A percentile compares a stretch with the other conserved stretches of the same genome.
phyloP scores from a whole-genome alignment of 2,113 vertebrate genomes.

The Dasypus novemcinctus region DNA sequence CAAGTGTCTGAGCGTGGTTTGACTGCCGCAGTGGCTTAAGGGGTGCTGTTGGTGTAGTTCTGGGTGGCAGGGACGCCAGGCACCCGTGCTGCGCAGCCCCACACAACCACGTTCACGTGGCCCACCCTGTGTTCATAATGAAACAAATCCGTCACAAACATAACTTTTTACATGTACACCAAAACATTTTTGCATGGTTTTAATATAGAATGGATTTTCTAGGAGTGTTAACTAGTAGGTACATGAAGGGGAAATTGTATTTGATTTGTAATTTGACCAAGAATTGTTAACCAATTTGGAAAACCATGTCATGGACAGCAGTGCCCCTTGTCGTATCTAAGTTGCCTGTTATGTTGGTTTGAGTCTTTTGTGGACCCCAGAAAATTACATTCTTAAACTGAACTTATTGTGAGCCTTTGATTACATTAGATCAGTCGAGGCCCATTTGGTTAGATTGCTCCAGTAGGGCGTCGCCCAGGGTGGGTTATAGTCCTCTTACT shows the following conservation, averaged over 20 bases:
- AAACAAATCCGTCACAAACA: neutral
- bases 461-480: no score
- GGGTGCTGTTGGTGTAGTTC: neutral
- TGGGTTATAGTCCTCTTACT: no score
- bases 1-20: neutral
- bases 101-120: neutral
- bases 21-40: neutral
- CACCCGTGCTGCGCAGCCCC: neutral
- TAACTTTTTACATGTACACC: neutral
- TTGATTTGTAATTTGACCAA: neutral
- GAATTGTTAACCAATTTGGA: neutral
- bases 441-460: no score
- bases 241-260: neutral
- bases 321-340: neutral
- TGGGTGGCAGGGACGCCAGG: neutral
- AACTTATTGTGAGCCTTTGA: no score
- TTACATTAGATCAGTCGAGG: no score
- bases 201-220: neutral
- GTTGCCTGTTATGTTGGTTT: no score
- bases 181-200: neutral
- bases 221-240: neutral
- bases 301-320: neutral
- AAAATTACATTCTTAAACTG: no score
- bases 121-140: neutral
- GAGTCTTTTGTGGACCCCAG: no score